Percentiles rank a stretch among this genome's conserved stretches.
Conservation (phyloP, 2,888 invertebrate species). For the Agonopterix heracliana region DNA sequence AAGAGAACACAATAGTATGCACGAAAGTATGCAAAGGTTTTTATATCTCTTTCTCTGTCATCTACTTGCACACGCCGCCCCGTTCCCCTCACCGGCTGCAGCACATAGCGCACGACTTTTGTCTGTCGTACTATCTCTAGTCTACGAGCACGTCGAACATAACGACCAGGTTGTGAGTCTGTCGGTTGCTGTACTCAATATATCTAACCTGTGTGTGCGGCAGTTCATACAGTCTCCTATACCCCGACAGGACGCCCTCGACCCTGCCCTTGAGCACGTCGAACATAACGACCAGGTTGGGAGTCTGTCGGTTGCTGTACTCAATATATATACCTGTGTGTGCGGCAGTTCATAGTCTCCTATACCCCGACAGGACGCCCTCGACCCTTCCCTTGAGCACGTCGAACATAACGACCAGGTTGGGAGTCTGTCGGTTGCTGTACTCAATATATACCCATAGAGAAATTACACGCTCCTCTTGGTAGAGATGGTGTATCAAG, state of each 20-base stretch:
- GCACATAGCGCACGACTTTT: too few species aligned
- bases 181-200: conserved; percentile 33
- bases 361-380: conserved; percentile 69
- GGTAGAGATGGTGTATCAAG: too few species aligned
- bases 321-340: conserved; percentile 70
- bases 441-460: too few species aligned
- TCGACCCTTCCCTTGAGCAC: conserved; percentile 75
- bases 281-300: conserved; percentile 84
- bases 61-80: too few species aligned
- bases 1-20: too few species aligned
- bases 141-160: conserved; percentile 84
- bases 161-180: conserved; percentile 81
- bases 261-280: conserved; percentile 79
- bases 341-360: conserved; percentile 78
- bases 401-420: conserved; percentile 85
- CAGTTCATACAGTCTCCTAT: conserved; percentile 73
- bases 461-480: too few species aligned
- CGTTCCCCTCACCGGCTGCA: too few species aligned
- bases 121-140: too few species aligned
- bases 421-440: conserved; percentile 62
- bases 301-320: conserved; percentile 48
- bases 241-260: conserved; percentile 64
- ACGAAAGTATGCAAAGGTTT: too few species aligned
- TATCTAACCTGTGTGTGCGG: conserved; percentile 79
- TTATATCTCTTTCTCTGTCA: too few species aligned